Percentiles rank a stretch among this genome's conserved stretches.
phyloP scores from a whole-genome alignment of 2,888 invertebrate genomes.

The Hedychridium roseum region DNA sequence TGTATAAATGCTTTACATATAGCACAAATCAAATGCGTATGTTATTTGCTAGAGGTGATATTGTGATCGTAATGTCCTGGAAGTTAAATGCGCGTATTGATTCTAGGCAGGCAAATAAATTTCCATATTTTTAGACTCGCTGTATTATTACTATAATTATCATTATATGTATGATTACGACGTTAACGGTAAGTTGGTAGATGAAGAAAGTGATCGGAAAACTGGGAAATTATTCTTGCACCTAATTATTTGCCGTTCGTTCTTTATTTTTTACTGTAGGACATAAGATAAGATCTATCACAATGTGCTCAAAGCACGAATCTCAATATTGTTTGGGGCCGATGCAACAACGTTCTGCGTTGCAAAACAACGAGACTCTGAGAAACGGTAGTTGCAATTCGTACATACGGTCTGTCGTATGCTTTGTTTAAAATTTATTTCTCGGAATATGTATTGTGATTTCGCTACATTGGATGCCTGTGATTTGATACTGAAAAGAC shows the following conservation, averaged over 20 bases:
- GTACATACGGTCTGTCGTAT: no score
- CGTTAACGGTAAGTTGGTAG: conserved; percentile 10
- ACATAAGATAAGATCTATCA: conserved; percentile 7
- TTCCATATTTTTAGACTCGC: conserved; percentile 36
- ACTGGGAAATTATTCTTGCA: conserved; percentile 5
- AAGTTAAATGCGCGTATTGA: not conserved
- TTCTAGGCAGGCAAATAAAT: conserved; percentile 13
- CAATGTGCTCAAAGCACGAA: not conserved
- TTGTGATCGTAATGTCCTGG: no score
- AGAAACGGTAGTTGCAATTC: no score
- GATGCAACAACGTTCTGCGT: no score
- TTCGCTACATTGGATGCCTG: not conserved
- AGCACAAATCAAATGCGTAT: no score
- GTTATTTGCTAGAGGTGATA: no score
- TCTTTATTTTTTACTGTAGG: conserved; percentile 21
- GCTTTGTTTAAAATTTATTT: no score
- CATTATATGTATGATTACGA: conserved; percentile 25
- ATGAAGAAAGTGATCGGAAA: conserved; percentile 4
- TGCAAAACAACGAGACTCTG: no score
- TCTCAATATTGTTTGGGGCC: no score
- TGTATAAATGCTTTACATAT: no score
- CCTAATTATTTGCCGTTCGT: conserved; percentile 4
- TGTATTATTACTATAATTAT: conserved; percentile 26
- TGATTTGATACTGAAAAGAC: not conserved
- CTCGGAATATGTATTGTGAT: not conserved